phyloP scores from a whole-genome alignment of 2,888 invertebrate species.

The Drosophila pegasa region DNA sequence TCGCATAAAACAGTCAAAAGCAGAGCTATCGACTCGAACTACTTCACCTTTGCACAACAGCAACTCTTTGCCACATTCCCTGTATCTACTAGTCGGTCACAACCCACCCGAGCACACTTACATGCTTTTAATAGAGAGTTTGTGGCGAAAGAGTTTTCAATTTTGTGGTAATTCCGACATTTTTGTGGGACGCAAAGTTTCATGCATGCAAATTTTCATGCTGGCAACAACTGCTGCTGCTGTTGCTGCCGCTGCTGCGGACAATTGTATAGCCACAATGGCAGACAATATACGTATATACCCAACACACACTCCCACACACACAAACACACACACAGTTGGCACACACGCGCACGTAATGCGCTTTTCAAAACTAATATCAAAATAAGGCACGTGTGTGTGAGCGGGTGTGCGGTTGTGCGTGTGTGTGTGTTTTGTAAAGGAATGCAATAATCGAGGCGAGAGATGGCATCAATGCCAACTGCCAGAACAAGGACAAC shows the following conservation, averaged over 20 bases:
- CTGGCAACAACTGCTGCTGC: conserved; percentile 1
- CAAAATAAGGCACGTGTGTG: conserved; percentile 37
- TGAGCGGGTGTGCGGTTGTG: not conserved
- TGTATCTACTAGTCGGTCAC: not conserved
- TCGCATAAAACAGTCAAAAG: too few relatives aligned
- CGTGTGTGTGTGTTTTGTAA: conserved; percentile 6
- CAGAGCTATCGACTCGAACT: too few relatives aligned
- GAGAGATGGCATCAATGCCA: conserved; percentile 38
- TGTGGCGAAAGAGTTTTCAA: conserved; percentile 13
- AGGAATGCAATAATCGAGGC: conserved; percentile 31
- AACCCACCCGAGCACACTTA: not conserved
- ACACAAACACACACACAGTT: conserved; percentile 2
- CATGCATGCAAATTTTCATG: conserved; percentile 26
- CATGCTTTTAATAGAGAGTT: conserved; percentile 12
- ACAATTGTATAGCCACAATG: conserved; percentile 43
- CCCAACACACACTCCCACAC: not conserved
- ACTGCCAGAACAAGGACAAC: conserved; percentile 32
- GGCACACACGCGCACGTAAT: conserved; percentile 36
- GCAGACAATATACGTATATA: conserved; percentile 42
- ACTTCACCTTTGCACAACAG: too few relatives aligned
- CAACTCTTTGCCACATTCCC: not conserved
- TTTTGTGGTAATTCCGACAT: conserved; percentile 18
- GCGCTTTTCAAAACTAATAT: conserved; percentile 70
- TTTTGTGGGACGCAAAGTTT: conserved; percentile 9
- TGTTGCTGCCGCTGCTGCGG: conserved; percentile 28